Conservation (phyloP, 2,888 invertebrate species). For the Elegia similella region DNA sequence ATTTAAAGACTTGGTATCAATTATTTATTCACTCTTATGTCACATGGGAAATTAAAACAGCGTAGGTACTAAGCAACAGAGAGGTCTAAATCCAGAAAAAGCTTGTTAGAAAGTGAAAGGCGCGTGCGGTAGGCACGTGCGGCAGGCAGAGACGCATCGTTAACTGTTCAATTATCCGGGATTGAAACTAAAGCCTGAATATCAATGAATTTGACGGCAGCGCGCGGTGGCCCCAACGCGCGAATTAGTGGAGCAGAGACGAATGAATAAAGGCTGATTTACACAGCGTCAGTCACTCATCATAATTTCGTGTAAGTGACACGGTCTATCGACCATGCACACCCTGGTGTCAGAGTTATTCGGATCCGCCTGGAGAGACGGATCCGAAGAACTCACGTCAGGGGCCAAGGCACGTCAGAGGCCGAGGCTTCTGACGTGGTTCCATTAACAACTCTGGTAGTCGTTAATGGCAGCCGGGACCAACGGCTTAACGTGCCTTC, state of each 20-base stretch:
- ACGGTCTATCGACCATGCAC: too few relatives aligned
- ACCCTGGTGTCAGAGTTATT: too few relatives aligned
- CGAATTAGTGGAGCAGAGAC: constrained; percentile 42
- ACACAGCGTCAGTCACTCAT: too few relatives aligned
- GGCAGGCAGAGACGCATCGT: constrained; percentile 27
- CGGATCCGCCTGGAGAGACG: too few relatives aligned
- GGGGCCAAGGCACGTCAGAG: too few relatives aligned
- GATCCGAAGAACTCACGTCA: too few relatives aligned
- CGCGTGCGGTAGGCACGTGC: constrained; percentile 29
- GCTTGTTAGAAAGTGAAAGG: background rate
- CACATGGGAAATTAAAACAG: background rate
- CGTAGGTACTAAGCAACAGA: background rate
- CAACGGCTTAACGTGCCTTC: too few relatives aligned
- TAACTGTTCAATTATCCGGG: constrained; percentile 30
- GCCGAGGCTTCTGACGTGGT: too few relatives aligned
- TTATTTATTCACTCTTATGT: background rate
- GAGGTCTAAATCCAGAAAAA: background rate
- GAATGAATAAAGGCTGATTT: too few relatives aligned
- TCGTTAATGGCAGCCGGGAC: too few relatives aligned
- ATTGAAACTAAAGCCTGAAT: constrained; percentile 28
- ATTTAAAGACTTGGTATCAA: background rate
- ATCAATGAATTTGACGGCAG: constrained; percentile 42
- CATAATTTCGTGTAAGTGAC: too few relatives aligned
- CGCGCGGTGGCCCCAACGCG: constrained; percentile 43
- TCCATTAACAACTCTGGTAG: too few relatives aligned